Percentiles rank a stretch among this genome's conserved stretches.
Evolutionary conservation across 2,888 invertebrate genomes (phyloP).

Genomic region (Drosophila sordidapex): DNA sequence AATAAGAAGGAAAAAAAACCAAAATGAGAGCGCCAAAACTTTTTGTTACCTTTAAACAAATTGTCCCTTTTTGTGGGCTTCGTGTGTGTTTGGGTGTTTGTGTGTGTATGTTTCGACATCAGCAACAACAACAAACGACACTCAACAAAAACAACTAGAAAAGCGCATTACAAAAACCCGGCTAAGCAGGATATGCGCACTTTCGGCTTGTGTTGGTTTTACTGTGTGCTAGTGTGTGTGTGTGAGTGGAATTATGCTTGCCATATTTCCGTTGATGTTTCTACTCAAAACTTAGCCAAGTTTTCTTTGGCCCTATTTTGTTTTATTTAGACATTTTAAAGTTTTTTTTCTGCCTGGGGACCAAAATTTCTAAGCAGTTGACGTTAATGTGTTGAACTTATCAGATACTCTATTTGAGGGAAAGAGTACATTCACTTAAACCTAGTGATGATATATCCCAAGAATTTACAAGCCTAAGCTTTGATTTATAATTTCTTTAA

Average conservation of each 20-base stretch:
- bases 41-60: slow-evolving; percentile 74
- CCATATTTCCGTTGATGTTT: slow-evolving; percentile 73
- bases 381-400: slow-evolving; percentile 23
- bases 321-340: slow-evolving; percentile 45
- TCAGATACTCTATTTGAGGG: slow-evolving; percentile 1
- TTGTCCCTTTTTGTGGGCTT: slow-evolving; percentile 65
- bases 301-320: slow-evolving; percentile 33
- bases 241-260: slow-evolving; percentile 46
- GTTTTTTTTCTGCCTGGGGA: slow-evolving; percentile 43
- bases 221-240: slow-evolving; percentile 18
- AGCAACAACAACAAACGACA: slow-evolving; percentile 50
- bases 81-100: slow-evolving; percentile 11
- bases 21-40: slow-evolving; percentile 64
- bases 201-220: slow-evolving; percentile 56
- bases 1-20: slow-evolving; percentile 12
- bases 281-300: slow-evolving; percentile 60
- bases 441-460: not conserved
- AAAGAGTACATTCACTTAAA: slow-evolving; percentile 2
- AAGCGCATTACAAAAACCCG: slow-evolving; percentile 69
- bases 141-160: slow-evolving; percentile 42
- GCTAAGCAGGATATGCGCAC: slow-evolving; percentile 71
- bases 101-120: slow-evolving; percentile 30
- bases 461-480: not conserved
- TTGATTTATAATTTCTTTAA: too few relatives aligned
- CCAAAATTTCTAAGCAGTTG: slow-evolving; percentile 41